Percentiles rank a stretch among this genome's conserved stretches.
Evolutionary conservation across 2,113 vertebrate genomes (phyloP).

Genomic region (Sinocyclocheilus maitianheensis): DNA sequence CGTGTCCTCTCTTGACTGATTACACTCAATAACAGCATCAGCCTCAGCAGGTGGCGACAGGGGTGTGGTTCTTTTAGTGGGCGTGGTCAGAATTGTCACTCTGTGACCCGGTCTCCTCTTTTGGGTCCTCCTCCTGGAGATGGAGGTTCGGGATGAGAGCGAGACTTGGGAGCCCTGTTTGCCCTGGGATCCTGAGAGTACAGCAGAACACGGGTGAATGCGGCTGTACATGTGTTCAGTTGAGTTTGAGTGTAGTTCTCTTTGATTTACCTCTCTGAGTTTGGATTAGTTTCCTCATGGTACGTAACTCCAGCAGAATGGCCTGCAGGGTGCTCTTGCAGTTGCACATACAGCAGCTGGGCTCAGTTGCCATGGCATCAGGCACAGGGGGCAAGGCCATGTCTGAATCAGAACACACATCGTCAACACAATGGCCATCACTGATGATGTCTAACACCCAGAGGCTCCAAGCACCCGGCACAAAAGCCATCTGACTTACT

Average conservation of each 20-base stretch:
- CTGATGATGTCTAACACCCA: constrained; percentile 29
- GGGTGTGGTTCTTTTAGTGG: constrained; percentile 68
- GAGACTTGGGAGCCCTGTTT: constrained; percentile 76
- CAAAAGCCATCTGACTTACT: constrained; percentile 10
- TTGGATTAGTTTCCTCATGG: constrained; percentile 92
- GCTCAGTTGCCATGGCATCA: constrained; percentile 62
- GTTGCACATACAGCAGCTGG: constrained; percentile 91
- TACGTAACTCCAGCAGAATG: constrained; percentile 90
- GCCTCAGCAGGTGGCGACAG: constrained; percentile 43
- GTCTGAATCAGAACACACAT: constrained; percentile 67
- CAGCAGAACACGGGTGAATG: constrained; percentile 23
- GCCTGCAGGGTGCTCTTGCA: constrained; percentile 92
- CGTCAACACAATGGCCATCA: constrained; percentile 8
- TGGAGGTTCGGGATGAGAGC: constrained; percentile 74
- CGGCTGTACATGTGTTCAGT: neutral
- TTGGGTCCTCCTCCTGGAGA: constrained; percentile 82
- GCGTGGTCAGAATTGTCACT: constrained; percentile 69
- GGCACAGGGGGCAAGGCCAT: constrained; percentile 68
- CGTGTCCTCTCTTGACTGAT: constrained; percentile 64
- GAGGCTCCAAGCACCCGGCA: constrained; percentile 25
- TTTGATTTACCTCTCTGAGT: constrained; percentile 84
- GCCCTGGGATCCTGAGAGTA: constrained; percentile 57
- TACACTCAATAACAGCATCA: constrained; percentile 62
- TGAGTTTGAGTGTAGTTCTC: neutral
- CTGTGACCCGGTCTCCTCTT: constrained; percentile 88